Evolutionary conservation across 2,113 vertebrate genomes (phyloP).

Genomic region (Neoarius graeffei): DNA sequence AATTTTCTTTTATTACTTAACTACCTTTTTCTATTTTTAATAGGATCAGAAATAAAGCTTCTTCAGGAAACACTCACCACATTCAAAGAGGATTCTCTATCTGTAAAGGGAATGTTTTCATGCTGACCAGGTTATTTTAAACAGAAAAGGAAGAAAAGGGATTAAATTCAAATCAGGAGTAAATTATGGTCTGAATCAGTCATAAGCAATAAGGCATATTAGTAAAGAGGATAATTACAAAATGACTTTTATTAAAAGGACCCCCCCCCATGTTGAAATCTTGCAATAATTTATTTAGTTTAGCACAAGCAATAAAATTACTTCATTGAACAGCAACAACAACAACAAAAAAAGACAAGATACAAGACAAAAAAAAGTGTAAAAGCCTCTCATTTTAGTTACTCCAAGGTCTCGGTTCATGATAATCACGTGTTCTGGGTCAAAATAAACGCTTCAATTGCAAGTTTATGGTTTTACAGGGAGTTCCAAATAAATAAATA

Average conservation of each 20-base stretch:
- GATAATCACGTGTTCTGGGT: background rate
- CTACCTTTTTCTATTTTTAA: background rate
- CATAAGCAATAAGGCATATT: background rate
- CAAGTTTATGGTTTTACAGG: background rate
- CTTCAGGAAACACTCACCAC: slow-evolving; percentile 81
- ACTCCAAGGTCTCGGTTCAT: background rate
- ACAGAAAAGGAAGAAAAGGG: background rate
- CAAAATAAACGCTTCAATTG: background rate
- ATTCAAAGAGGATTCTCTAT: slow-evolving; percentile 79
- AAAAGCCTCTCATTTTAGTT: background rate
- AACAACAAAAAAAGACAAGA: background rate
- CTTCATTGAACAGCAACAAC: background rate
- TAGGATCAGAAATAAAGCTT: background rate
- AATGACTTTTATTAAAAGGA: background rate
- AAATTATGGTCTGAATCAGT: background rate
- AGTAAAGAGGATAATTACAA: background rate
- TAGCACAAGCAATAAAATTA: background rate
- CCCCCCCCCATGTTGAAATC: background rate
- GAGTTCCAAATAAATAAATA: background rate
- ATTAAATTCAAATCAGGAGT: background rate
- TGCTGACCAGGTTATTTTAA: slow-evolving; percentile 74
- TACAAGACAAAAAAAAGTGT: background rate
- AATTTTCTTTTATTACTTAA: background rate
- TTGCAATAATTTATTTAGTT: background rate
- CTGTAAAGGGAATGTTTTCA: slow-evolving; percentile 90